Evolutionary conservation across 1,140 invertebrate species (phyloP).

Genomic region (Drosophila lacteicornis): DNA sequence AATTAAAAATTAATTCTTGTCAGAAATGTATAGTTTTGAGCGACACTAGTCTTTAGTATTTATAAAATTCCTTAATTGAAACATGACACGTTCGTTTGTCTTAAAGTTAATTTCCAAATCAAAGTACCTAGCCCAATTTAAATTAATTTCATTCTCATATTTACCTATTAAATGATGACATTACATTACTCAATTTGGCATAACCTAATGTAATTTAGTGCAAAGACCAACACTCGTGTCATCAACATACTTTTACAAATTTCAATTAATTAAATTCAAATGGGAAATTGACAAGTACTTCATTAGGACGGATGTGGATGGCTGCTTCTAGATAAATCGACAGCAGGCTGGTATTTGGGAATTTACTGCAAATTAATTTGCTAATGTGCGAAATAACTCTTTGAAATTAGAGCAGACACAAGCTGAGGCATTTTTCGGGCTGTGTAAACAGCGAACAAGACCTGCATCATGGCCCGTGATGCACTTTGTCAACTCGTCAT

Average conservation of each 20-base stretch:
- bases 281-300: conserved; percentile 10
- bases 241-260: conserved; percentile 12
- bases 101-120: not conserved
- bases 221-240: conserved; percentile 20
- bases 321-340: not conserved
- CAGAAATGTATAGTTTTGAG: too few relatives aligned
- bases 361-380: conserved; percentile 32
- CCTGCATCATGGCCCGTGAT: conserved; percentile 40
- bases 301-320: not conserved
- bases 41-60: too few relatives aligned
- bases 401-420: conserved; percentile 22
- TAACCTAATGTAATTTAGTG: not conserved
- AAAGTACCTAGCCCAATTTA: not conserved
- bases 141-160: not conserved
- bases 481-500: conserved; percentile 82
- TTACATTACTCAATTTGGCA: conserved; percentile 12
- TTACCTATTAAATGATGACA: conserved; percentile 6
- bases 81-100: not conserved
- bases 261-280: conserved; percentile 34
- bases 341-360: not conserved
- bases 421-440: conserved; percentile 32
- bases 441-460: conserved; percentile 48
- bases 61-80: too few relatives aligned
- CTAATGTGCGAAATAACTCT: conserved; percentile 25
- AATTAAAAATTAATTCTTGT: too few relatives aligned